Conservation (phyloP, 2,113 vertebrate genomes). For the Cairina moschata region DNA sequence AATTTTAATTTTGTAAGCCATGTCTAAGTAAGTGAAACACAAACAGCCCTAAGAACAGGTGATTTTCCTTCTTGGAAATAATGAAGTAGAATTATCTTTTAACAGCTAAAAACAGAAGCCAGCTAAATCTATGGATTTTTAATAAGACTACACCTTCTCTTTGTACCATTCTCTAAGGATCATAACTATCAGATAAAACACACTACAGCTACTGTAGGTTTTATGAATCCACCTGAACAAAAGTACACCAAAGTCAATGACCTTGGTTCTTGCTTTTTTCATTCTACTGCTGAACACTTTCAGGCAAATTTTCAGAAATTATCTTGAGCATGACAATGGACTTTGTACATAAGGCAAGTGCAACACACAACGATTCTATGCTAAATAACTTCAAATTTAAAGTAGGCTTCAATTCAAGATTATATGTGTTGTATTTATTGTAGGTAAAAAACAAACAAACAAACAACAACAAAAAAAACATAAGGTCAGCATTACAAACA, state of each 20-base stretch:
- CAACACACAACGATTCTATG: background rate
- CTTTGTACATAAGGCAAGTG: background rate
- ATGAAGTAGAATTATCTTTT: background rate
- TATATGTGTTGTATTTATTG: background rate
- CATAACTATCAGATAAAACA: background rate
- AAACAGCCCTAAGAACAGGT: background rate
- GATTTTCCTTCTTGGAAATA: background rate
- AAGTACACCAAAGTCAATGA: slow-evolving; percentile 1
- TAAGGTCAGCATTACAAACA: background rate
- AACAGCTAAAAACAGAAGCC: background rate
- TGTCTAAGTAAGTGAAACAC: background rate
- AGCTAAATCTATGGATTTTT: background rate
- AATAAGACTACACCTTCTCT: background rate
- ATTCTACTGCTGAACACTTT: background rate
- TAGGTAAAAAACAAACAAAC: background rate
- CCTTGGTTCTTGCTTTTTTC: background rate
- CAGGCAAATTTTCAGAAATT: background rate
- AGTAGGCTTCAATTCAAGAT: background rate
- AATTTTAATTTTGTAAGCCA: background rate
- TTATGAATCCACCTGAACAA: background rate
- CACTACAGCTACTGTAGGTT: background rate
- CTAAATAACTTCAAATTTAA: background rate
- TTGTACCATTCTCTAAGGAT: background rate
- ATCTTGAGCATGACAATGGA: background rate
- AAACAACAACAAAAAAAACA: background rate